These are phyloP conservation scores for Brachystomella parvula DNA, from an alignment of 1,140 invertebrate species.

Conservation along the genomic window DNA sequence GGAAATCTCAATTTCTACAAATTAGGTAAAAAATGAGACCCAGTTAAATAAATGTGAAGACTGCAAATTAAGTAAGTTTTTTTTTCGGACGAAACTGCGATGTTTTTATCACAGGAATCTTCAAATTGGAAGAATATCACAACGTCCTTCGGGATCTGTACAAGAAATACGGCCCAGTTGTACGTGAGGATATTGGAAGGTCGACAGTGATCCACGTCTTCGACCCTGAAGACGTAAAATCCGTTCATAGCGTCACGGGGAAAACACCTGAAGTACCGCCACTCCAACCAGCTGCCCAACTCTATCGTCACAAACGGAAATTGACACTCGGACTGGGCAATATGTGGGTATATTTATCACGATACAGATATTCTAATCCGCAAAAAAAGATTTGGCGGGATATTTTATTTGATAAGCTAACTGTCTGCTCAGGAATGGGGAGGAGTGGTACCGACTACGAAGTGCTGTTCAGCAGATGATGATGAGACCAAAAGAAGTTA, in stretches of 20 bases:
- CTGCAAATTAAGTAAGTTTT: not conserved
- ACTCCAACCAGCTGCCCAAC: constrained; percentile 47
- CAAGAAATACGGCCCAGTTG: constrained; percentile 42
- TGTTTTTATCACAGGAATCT: constrained; percentile 37
- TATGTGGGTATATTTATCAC: constrained; percentile 41
- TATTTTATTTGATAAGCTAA: constrained; percentile 5
- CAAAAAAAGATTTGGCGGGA: not conserved
- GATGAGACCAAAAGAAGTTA: constrained; percentile 45
- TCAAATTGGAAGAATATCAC: constrained; percentile 40
- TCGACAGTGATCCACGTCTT: constrained; percentile 42
- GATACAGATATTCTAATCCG: not conserved
- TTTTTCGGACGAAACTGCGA: not conserved
- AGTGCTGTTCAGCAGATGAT: constrained; percentile 46
- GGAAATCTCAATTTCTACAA: constrained; percentile 39
- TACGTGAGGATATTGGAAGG: constrained; percentile 40
- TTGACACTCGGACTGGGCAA: constrained; percentile 52
- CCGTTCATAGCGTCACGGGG: constrained; percentile 43
- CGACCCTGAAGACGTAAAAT: constrained; percentile 37
- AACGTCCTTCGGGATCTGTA: constrained; percentile 39
- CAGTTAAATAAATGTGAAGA: not conserved
- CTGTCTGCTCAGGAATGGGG: constrained; percentile 45
- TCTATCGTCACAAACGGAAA: constrained; percentile 46
- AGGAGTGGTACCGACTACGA: constrained; percentile 48
- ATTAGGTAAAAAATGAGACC: constrained; percentile 34
- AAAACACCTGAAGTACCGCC: constrained; percentile 48